These are phyloP conservation scores for Lithobates pipiens DNA, from an alignment of 2,797 vertebrate species.

Conservation along the genomic window DNA sequence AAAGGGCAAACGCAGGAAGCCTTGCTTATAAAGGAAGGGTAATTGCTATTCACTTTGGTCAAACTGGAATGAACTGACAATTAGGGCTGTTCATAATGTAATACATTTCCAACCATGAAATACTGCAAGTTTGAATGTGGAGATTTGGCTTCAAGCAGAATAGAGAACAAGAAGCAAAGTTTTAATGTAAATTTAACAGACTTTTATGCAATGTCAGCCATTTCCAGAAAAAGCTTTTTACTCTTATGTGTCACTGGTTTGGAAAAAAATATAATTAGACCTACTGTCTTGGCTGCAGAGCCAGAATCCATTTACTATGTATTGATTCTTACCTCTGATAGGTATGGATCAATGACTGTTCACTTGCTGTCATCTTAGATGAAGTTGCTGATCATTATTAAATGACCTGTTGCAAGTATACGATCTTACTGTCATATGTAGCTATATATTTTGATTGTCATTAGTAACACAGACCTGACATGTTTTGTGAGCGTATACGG, in stretches of 20 bases:
- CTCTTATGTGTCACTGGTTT: background rate
- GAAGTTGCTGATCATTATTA: constrained; percentile 28
- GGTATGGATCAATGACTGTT: constrained; percentile 13
- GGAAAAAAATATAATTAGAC: constrained; percentile 41
- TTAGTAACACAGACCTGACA: too few relatives aligned
- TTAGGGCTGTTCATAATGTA: too few relatives aligned
- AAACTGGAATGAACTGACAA: too few relatives aligned
- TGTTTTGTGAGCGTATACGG: too few relatives aligned
- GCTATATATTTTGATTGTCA: too few relatives aligned
- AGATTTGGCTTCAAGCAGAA: background rate
- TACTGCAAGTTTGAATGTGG: too few relatives aligned
- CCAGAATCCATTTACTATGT: constrained; percentile 22
- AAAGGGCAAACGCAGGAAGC: too few relatives aligned
- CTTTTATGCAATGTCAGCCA: constrained; percentile 21
- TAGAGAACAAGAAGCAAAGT: background rate
- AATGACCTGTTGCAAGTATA: background rate
- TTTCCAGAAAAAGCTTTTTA: constrained; percentile 14
- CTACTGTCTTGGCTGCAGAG: constrained; percentile 9
- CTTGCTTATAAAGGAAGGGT: too few relatives aligned
- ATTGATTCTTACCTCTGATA: constrained; percentile 38
- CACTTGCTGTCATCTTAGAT: constrained; percentile 1
- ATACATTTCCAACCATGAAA: too few relatives aligned
- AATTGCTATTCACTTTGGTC: too few relatives aligned
- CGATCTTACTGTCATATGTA: too few relatives aligned
- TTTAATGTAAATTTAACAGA: background rate